Evolutionary conservation across 2,113 vertebrate species (phyloP), one percentile per base, ranked within the genome.

Genomic region (Gobio gobio): DNA sequence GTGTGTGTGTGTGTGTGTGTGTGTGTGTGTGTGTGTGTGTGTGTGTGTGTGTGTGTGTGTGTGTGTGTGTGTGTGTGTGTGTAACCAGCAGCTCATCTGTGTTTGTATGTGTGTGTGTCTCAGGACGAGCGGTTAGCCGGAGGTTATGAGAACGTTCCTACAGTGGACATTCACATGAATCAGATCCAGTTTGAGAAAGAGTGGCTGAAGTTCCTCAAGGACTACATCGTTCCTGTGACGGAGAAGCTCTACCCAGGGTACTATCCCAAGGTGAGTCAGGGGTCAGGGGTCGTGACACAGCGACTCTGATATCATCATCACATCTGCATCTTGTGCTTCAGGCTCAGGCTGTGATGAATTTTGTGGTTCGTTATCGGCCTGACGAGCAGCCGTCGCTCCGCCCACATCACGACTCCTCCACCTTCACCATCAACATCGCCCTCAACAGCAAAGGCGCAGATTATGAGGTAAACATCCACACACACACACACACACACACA

Each of bases 91-190:
- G 12, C 26, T 75, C 40, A 51, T 10, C 6, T 36, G 43, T 54
- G 43, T n/a, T n/a, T 36, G n/a, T 72, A 0, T 26, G 43, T 36
- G 24, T 59, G 1, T 22, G 14, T 49, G 7, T 78, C 13, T 56
- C 88, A 98, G 97, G 97, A 98, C 5, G 93, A 95, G 2, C 93
- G 97, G 74, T 91, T 98, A 82, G 75, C 95, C 0, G 96, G 97
- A 0, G 97, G 97, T 0, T 98, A 98, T 0, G 96, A 97, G 76
- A 97, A 95, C 0, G 97, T 98, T 18, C 96, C 96, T 0, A 97
- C 96, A 0, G 96, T 97, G 0, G 97, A 98, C 68, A 97, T 96
- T 87, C 97, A 97, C 92, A 96, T 98, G 96, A 96, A 94, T 86
- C 97, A 97, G 93, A 92, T 96, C 4, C 92, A 91, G 20, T 96